Percentiles rank a stretch among this genome's conserved stretches.
Conservation (phyloP, 2,888 invertebrate genomes). For the Heliconius cydno region DNA sequence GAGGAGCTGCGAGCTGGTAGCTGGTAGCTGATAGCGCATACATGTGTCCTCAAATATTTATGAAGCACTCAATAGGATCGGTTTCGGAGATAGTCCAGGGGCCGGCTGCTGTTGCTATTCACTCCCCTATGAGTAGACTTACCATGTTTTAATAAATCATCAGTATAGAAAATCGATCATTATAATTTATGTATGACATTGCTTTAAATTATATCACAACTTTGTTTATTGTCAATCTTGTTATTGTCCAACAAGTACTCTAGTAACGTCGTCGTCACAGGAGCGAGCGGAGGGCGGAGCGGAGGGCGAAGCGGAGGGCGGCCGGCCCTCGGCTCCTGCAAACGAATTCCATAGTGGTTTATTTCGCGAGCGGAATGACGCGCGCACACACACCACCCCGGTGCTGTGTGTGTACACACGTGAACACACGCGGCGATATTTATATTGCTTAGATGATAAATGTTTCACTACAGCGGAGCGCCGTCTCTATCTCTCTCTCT, state of each 20-base stretch:
- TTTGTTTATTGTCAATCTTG: background rate
- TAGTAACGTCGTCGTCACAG: too few species aligned
- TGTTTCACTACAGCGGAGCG: slow-evolving; percentile 38
- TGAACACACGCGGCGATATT: slow-evolving; percentile 33
- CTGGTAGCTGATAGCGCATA: slow-evolving; percentile 50
- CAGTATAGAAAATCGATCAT: too few species aligned
- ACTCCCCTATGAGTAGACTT: background rate
- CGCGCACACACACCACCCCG: slow-evolving; percentile 17
- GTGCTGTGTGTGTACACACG: background rate
- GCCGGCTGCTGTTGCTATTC: slow-evolving; percentile 7
- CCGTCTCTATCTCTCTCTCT: background rate
- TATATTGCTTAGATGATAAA: slow-evolving; percentile 48
- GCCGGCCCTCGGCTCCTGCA: slow-evolving; percentile 35
- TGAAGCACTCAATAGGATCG: slow-evolving; percentile 62
- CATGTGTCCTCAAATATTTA: slow-evolving; percentile 66
- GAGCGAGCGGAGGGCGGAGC: background rate
- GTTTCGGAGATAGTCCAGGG: slow-evolving; percentile 47
- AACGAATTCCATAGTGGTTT: slow-evolving; percentile 41
- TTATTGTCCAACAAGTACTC: too few species aligned
- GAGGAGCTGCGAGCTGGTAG: slow-evolving; percentile 41
- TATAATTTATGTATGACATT: too few species aligned
- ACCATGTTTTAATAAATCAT: too few species aligned
- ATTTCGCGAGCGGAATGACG: slow-evolving; percentile 40
- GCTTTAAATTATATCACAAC: background rate
- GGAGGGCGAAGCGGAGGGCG: too few species aligned